Percentiles rank a stretch among this genome's conserved stretches.
These are phyloP conservation scores for Drosophila parabipectinata DNA, from an alignment of 1,140 invertebrate species.

Conservation along the genomic window DNA sequence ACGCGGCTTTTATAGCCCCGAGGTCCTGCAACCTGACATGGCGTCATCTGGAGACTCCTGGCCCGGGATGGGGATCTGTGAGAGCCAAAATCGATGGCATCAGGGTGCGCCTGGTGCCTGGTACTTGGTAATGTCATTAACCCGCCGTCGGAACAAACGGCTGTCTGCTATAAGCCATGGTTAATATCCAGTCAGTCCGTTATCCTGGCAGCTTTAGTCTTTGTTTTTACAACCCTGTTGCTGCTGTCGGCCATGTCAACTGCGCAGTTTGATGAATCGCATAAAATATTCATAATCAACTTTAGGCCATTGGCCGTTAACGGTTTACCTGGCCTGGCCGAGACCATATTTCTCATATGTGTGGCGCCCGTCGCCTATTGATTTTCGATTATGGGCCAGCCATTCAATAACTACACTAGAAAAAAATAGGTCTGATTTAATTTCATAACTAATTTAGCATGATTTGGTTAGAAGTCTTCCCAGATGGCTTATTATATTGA, in stretches of 20 bases:
- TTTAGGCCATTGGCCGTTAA: slow-evolving; percentile 42
- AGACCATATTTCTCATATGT: slow-evolving; percentile 58
- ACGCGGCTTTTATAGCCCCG: slow-evolving; percentile 28
- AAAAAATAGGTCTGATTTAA: neutral
- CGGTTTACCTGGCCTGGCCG: slow-evolving; percentile 20
- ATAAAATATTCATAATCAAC: slow-evolving; percentile 69
- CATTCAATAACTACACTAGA: slow-evolving; percentile 10
- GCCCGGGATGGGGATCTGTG: slow-evolving; percentile 7
- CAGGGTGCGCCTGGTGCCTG: slow-evolving; percentile 14
- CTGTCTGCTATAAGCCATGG: slow-evolving; percentile 15
- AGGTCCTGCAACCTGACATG: slow-evolving; percentile 32
- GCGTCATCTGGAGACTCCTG: slow-evolving; percentile 13
- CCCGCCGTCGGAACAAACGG: slow-evolving; percentile 18
- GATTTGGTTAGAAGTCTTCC: too few species aligned
- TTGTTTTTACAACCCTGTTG: slow-evolving; percentile 10
- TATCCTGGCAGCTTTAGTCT: slow-evolving; percentile 6
- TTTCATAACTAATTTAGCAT: neutral
- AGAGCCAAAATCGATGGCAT: slow-evolving; percentile 33
- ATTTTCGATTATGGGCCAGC: slow-evolving; percentile 76
- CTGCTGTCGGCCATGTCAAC: slow-evolving; percentile 31
- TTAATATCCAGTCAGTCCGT: slow-evolving; percentile 19
- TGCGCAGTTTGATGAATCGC: slow-evolving; percentile 54
- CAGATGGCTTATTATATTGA: too few species aligned
- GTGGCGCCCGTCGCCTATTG: slow-evolving; percentile 48
- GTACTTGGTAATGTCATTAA: slow-evolving; percentile 36